Evolutionary conservation across 2,797 vertebrate genomes (phyloP).

Genomic region (Syngnathus acus): DNA sequence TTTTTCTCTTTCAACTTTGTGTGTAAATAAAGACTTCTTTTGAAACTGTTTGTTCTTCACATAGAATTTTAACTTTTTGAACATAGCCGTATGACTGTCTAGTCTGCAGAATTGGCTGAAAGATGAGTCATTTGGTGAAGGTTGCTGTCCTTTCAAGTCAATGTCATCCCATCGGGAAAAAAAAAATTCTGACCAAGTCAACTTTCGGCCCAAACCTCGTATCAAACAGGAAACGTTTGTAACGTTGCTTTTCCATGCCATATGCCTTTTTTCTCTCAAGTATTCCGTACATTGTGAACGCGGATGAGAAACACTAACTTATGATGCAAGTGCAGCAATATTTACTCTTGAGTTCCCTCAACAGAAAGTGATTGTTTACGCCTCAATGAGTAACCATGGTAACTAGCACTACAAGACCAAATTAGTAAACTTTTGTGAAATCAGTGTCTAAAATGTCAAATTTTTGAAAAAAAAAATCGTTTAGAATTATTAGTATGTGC

Average conservation of each 20-base stretch:
- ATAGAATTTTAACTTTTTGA: constrained; percentile 24
- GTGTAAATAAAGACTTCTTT: constrained; percentile 43
- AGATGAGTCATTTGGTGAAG: constrained; percentile 62
- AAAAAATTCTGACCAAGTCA: constrained; percentile 38
- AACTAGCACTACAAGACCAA: not conserved
- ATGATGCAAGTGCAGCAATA: not conserved
- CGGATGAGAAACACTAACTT: constrained; percentile 40
- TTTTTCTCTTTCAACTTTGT: not conserved
- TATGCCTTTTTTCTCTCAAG: constrained; percentile 42
- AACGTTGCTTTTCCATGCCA: constrained; percentile 59
- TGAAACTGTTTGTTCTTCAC: constrained; percentile 33
- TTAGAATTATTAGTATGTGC: too few species aligned
- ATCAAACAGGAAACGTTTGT: constrained; percentile 64
- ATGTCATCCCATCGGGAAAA: constrained; percentile 32
- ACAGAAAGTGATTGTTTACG: too few species aligned
- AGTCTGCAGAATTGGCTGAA: constrained; percentile 40
- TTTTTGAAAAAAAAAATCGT: too few species aligned
- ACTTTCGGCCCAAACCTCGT: constrained; percentile 40
- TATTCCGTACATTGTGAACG: constrained; percentile 43
- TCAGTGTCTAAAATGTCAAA: too few species aligned
- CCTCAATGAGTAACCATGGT: not conserved
- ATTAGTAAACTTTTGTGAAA: too few species aligned
- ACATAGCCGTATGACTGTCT: not conserved
- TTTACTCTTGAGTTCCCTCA: not conserved
- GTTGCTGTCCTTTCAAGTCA: constrained; percentile 51